A percentile compares a stretch with the other conserved stretches of the same genome.
These are phyloP conservation scores for Papilio xuthus DNA, from an alignment of 1,140 invertebrate genomes.

Conservation along the genomic window DNA sequence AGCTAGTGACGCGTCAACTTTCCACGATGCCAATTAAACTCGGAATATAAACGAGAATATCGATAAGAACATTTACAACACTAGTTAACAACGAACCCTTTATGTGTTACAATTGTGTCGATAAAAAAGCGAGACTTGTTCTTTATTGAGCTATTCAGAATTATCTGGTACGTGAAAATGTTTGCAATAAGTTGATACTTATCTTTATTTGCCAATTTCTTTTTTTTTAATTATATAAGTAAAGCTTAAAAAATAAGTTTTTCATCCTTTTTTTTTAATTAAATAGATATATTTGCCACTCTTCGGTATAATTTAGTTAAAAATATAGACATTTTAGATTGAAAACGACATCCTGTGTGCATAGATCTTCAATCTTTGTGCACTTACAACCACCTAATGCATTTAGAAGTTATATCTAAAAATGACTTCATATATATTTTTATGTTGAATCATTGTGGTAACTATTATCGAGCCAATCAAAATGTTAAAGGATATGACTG, in stretches of 20 bases:
- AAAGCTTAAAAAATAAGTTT: too few species aligned
- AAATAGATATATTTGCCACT: too few species aligned
- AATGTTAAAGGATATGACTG: slow-evolving; percentile 18
- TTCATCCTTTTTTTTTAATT: too few species aligned
- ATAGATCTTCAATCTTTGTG: not conserved
- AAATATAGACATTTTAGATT: too few species aligned
- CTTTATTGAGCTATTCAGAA: slow-evolving; percentile 13
- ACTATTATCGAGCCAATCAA: slow-evolving; percentile 4
- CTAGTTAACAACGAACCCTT: slow-evolving; percentile 36
- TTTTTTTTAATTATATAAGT: not conserved
- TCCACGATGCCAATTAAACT: slow-evolving; percentile 29
- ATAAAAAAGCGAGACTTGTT: slow-evolving; percentile 23
- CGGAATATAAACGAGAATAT: slow-evolving; percentile 34
- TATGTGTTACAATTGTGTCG: slow-evolving; percentile 33
- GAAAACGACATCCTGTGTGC: too few species aligned
- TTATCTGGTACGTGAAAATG: slow-evolving; percentile 19
- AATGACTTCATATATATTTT: not conserved
- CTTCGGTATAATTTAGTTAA: too few species aligned
- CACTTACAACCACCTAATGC: not conserved
- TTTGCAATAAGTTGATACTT: not conserved
- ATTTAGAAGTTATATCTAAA: not conserved
- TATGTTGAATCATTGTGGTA: slow-evolving; percentile 3
- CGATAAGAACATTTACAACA: slow-evolving; percentile 29
- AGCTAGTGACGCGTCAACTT: slow-evolving; percentile 13
- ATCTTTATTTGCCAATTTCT: not conserved